Base-by-base conservation (phyloP, 2,888 invertebrate species). In the Ormyrus thymus region DNA sequence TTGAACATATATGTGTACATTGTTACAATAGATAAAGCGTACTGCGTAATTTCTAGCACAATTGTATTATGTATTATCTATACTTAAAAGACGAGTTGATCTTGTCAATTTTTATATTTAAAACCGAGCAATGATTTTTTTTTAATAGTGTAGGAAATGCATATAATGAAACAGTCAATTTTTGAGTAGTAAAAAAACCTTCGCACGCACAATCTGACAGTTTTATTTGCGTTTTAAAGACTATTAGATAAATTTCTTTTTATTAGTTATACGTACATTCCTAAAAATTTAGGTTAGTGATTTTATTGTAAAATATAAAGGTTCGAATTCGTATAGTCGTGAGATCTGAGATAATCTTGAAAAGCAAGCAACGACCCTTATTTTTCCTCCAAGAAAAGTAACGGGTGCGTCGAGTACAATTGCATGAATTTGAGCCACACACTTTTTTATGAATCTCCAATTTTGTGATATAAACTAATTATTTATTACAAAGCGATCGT, bases 31-130 rank as follows among this genome's bases (percentile, higher is more conserved):
- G 48, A 68, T 55, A 29, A 61, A 64, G 48, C 29, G 51, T 48
- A 62, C 15, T 13, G 51, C 15, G 56, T 53, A 58, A 43, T 58
- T 62, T 48, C 7, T 13, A 55, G 61, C 58, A 65, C 51, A 51
- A 65, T 77, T 74, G 66, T 29, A 8, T 71, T 66, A 53, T 10
- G 11, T 73, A 13, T 6, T 58, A 59, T 62, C 50, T 45, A 11
- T 48, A 51, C 7, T 56, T 43, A 65, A 7, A 13, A 56, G 76
- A 76, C 76, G 64, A 76, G 69, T 76, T 80, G 76, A 76, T 73
- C 80, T 73, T 73, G 73, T 76, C 68, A 58, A 29, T 69, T 69
- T 64, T 51, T 73, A 5, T 55, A 78, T 70, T 78, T 43, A 46
- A 58, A 64, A 29, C n/a, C 13, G 13, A 43, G 4, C 29, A 68